Evolutionary conservation across 2,888 invertebrate species (phyloP).

Genomic region (Cosmopolites sordidus): DNA sequence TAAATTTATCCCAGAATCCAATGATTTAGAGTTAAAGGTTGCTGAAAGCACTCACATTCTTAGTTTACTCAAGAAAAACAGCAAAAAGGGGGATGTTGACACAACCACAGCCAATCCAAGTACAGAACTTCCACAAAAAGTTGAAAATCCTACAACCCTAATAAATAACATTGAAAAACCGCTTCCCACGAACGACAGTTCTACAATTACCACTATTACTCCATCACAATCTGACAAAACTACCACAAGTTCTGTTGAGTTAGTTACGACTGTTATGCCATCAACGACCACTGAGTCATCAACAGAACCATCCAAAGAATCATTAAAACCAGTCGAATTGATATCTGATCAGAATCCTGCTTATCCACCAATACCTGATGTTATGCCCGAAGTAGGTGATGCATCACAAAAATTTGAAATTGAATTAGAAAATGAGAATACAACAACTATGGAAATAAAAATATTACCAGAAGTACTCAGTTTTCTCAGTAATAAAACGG

Average conservation of each 20-base stretch:
- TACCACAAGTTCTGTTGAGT: not conserved
- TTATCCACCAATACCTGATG: conserved; percentile 53
- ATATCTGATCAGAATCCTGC: conserved; percentile 49
- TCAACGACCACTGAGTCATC: conserved; percentile 9
- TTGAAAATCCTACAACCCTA: conserved; percentile 20
- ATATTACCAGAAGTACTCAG: conserved; percentile 42
- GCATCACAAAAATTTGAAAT: conserved; percentile 29
- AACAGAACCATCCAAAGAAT: conserved; percentile 13
- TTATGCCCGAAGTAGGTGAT: conserved; percentile 45
- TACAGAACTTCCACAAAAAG: conserved; percentile 20
- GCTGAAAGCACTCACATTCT: conserved; percentile 37
- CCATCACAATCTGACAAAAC: conserved; percentile 2
- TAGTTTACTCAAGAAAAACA: conserved; percentile 36
- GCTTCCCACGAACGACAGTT: not conserved
- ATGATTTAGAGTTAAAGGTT: conserved; percentile 31
- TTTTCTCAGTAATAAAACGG: conserved; percentile 37
- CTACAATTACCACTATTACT: not conserved
- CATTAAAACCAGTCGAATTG: conserved; percentile 16
- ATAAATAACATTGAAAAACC: conserved; percentile 18
- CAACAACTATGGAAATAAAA: conserved; percentile 28
- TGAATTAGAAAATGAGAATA: conserved; percentile 26
- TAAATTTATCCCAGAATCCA: conserved; percentile 17
- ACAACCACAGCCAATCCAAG: conserved; percentile 20
- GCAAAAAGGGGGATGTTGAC: conserved; percentile 19
- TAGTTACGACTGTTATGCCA: conserved; percentile 1